Evolutionary conservation across 2,797 vertebrate genomes (phyloP).

Genomic region (Chelmon rostratus): DNA sequence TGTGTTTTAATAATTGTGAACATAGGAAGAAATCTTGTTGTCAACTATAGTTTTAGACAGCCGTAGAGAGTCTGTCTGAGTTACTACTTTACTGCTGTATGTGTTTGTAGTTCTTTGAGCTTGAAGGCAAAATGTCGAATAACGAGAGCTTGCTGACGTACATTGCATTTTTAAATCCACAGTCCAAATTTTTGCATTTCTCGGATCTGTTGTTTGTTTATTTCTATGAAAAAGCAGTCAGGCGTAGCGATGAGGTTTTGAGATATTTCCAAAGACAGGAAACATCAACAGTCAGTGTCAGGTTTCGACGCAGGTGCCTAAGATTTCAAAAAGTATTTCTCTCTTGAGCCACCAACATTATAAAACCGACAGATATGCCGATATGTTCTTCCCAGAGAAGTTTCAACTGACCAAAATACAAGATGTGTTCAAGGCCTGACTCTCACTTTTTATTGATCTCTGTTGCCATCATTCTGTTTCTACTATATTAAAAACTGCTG

Average conservation of each 20-base stretch:
- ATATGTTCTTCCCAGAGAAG: too few species aligned
- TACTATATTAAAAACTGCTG: background rate
- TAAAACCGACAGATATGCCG: too few species aligned
- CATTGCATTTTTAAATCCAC: background rate
- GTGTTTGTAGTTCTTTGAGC: background rate
- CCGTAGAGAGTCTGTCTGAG: background rate
- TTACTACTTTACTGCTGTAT: background rate
- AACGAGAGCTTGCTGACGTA: background rate
- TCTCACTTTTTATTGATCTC: background rate
- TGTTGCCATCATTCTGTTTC: background rate
- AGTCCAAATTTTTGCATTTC: background rate
- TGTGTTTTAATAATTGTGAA: background rate
- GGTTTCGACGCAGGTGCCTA: background rate
- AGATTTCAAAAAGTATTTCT: slow-evolving; percentile 19
- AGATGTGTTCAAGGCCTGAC: background rate
- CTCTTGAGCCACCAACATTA: too few species aligned
- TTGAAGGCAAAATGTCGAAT: background rate
- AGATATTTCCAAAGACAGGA: background rate
- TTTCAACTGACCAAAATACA: too few species aligned
- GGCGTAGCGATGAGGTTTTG: background rate
- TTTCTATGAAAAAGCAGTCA: background rate
- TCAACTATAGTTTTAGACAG: background rate
- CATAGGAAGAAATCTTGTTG: background rate
- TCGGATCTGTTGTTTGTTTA: background rate
- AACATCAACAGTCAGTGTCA: background rate